Conservation (phyloP, 2,113 vertebrate species). For the Trichomycterus rosablanca region DNA sequence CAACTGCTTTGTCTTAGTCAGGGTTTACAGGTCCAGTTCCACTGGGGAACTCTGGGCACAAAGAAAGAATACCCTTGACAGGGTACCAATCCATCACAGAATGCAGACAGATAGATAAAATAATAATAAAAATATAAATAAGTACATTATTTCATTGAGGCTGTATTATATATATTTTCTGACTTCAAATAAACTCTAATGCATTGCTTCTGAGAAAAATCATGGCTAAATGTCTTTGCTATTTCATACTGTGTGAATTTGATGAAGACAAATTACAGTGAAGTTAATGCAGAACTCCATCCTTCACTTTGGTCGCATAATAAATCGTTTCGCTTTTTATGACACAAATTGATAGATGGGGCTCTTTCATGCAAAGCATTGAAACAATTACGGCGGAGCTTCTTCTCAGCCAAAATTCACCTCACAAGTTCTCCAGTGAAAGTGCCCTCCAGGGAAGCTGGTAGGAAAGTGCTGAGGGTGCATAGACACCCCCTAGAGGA, state of each 20-base stretch:
- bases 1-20: too few relatives aligned
- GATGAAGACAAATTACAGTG: slow-evolving; percentile 44
- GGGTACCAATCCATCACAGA: too few relatives aligned
- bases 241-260: slow-evolving; percentile 5
- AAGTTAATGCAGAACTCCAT: slow-evolving; percentile 23
- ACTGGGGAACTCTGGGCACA: too few relatives aligned
- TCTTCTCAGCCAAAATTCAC: slow-evolving; percentile 22
- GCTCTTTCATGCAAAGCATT: slow-evolving; percentile 38
- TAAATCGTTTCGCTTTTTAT: slow-evolving; percentile 32
- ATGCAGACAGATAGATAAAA: too few relatives aligned
- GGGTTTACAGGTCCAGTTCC: too few relatives aligned
- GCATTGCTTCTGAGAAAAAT: neutral
- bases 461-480: neutral
- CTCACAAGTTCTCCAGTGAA: slow-evolving; percentile 11
- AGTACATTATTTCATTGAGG: too few relatives aligned
- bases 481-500: neutral
- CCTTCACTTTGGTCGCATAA: slow-evolving; percentile 28
- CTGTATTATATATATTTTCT: too few relatives aligned
- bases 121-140: too few relatives aligned
- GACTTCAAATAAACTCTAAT: too few relatives aligned
- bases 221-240: neutral
- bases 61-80: too few relatives aligned
- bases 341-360: slow-evolving; percentile 44
- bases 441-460: neutral
- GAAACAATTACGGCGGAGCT: slow-evolving; percentile 36